Evolutionary conservation across 2,113 vertebrate species (phyloP), one percentile per base, ranked within the genome.

Genomic region (Chunga burmeisteri): DNA sequence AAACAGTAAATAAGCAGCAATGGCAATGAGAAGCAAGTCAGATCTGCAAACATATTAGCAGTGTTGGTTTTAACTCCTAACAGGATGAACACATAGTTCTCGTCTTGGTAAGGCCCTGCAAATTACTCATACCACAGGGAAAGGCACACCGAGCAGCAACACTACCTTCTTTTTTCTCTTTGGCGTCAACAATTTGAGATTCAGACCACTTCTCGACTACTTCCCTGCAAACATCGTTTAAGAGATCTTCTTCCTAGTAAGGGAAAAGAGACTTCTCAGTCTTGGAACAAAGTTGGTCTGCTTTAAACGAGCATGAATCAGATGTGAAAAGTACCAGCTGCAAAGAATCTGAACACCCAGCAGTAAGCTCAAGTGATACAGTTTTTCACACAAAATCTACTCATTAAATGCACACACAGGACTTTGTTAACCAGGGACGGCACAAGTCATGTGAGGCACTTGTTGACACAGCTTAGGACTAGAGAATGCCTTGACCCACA

Each of bases 141-240:
- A 21, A 9, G 49, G 42, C n/a, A 13, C 71, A 8, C 16, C 3
- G 8, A 80, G 65, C 71, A 50, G 42, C 3, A 1, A 90, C 77
- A 23, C 83, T 98, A 98, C 98, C 98, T 98, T 98, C 98, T 71
- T 96, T 97, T 91, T 98, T 96, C 81, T 98, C 98, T 94, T 97
- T 94, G 65, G 97, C 91, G 34, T 95, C 95, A 47, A 97, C 86
- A 81, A 58, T 97, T 77, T 98, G 98, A 16, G 97, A 92, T 53
- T 99, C 98, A 7, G 98, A 98, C 99, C 99, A 99, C 82, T 98
- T 98, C 66, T 98, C 95, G 62, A 99, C 98, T 47, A 99, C 99
- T 96, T 99, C 98, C 91, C 97, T 98, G 97, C 99, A 99, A 65
- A 99, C 98, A 42, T 98, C 98, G 14, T 98, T 98, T 44, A 99